These are phyloP conservation scores for Phasianus colchicus DNA, from an alignment of 2,113 vertebrate genomes.

Conservation along the genomic window DNA sequence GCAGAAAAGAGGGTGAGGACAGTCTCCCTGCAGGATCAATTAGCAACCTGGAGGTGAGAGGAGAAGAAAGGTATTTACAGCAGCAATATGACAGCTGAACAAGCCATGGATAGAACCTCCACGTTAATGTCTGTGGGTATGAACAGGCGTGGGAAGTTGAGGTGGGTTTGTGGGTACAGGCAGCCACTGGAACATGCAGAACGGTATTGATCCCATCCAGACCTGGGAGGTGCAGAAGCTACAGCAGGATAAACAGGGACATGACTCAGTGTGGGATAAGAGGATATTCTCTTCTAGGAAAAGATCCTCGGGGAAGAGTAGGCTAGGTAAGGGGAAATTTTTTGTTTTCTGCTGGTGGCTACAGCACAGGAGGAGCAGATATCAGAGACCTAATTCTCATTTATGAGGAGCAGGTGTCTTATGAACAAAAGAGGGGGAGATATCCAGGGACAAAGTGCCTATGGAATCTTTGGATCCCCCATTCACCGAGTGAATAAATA, in stretches of 20 bases:
- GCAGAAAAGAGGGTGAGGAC: neutral
- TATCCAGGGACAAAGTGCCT: neutral
- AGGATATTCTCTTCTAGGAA: neutral
- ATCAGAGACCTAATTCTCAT: neutral
- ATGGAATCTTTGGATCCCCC: neutral
- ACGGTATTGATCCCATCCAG: neutral
- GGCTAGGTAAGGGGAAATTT: neutral
- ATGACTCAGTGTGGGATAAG: neutral
- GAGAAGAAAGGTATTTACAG: neutral
- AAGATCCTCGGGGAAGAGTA: neutral
- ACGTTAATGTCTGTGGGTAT: neutral
- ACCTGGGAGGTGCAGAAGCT: neutral
- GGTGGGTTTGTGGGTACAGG: neutral
- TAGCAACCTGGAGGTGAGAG: slow-evolving; percentile 40
- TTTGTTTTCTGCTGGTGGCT: neutral
- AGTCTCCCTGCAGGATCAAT: slow-evolving; percentile 44
- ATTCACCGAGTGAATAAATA: neutral
- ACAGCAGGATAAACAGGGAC: neutral
- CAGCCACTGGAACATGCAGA: neutral
- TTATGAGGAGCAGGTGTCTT: neutral
- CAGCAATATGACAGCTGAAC: neutral
- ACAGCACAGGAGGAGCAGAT: neutral
- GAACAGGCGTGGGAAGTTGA: neutral
- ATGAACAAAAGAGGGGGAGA: neutral
- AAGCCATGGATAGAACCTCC: neutral